Conservation (phyloP, 2,888 invertebrate genomes). For the Cistogaster globosa region DNA sequence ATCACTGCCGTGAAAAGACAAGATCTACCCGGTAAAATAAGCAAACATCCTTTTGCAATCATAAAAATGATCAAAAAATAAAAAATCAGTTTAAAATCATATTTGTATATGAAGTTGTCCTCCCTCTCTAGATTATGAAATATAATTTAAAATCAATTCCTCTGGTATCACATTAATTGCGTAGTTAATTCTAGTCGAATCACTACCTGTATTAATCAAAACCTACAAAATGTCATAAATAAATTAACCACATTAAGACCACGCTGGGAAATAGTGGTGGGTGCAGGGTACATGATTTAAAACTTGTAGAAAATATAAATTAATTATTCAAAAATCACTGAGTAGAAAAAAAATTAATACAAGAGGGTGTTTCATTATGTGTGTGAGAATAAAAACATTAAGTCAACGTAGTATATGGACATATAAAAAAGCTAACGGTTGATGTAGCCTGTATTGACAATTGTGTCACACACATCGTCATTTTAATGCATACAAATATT, state of each 20-base stretch:
- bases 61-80: too few species aligned
- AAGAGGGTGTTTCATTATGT: slow-evolving; percentile 51
- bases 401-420: slow-evolving; percentile 2
- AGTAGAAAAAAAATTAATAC: slow-evolving; percentile 1
- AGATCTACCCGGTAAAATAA: too few species aligned
- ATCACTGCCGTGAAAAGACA: too few species aligned
- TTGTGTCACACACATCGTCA: not conserved
- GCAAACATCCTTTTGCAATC: too few species aligned
- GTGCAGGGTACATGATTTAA: slow-evolving; percentile 30
- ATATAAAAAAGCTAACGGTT: slow-evolving; percentile 10
- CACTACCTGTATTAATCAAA: slow-evolving; percentile 39
- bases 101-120: too few species aligned
- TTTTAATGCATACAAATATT: slow-evolving; percentile 3
- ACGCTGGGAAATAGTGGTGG: slow-evolving; percentile 54
- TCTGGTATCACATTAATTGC: not conserved
- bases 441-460: too few species aligned
- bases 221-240: slow-evolving; percentile 33
- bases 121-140: too few species aligned
- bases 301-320: slow-evolving; percentile 12
- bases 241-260: slow-evolving; percentile 10
- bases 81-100: too few species aligned
- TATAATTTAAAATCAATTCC: too few species aligned
- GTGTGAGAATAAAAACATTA: slow-evolving; percentile 12
- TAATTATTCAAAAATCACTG: slow-evolving; percentile 32
- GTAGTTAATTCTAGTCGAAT: not conserved